These are phyloP conservation scores for Rhinogobius similis DNA, from an alignment of 2,113 vertebrate genomes.

Conservation along the genomic window DNA sequence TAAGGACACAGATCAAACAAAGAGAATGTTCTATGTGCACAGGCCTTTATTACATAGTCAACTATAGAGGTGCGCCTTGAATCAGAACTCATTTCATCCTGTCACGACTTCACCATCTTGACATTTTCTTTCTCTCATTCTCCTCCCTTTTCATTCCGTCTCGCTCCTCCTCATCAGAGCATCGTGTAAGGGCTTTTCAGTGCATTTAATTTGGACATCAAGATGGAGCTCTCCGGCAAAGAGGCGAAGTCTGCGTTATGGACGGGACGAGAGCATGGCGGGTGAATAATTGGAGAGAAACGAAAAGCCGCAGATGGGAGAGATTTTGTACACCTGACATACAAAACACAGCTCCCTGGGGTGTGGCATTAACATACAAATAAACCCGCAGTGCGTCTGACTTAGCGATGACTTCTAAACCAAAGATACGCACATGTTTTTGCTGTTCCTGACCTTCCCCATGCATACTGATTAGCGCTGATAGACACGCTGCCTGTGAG, in stretches of 20 bases:
- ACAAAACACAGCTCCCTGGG: conserved; percentile 13
- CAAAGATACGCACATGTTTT: conserved; percentile 24
- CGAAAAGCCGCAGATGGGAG: conserved; percentile 33
- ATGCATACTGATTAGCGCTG: conserved; percentile 37
- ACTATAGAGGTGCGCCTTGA: not conserved
- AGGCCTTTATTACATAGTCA: not conserved
- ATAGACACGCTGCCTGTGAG: conserved; percentile 29
- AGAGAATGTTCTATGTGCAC: not conserved
- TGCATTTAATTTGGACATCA: conserved; percentile 21
- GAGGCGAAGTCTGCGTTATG: conserved; percentile 46
- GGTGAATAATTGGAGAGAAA: conserved; percentile 57
- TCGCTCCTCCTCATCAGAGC: conserved; percentile 6
- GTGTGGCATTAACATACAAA: conserved; percentile 29
- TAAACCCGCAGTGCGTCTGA: conserved; percentile 8
- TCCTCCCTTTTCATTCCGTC: not conserved
- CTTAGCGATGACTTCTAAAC: not conserved
- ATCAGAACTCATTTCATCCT: not conserved
- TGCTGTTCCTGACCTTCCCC: conserved; percentile 16
- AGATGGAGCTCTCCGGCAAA: conserved; percentile 13
- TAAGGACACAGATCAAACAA: not conserved
- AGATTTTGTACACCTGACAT: conserved; percentile 28
- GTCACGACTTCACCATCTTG: not conserved
- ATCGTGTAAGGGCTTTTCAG: conserved; percentile 12
- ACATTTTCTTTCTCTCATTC: conserved; percentile 6
- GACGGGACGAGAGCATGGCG: conserved; percentile 35